Base-by-base conservation (phyloP, 2,113 vertebrate genomes). In the Sturnira hondurensis region DNA sequence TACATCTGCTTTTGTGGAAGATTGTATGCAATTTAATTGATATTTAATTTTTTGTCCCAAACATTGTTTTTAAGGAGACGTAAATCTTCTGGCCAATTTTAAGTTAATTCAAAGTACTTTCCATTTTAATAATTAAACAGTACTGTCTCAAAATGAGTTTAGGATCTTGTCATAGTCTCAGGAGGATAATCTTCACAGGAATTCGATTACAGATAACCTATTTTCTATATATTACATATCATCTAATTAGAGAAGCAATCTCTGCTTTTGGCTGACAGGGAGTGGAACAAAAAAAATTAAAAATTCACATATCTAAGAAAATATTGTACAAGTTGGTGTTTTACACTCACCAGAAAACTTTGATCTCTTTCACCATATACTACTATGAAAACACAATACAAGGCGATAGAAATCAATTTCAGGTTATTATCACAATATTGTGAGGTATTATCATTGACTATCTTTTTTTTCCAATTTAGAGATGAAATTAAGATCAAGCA, bases 91-190 rank as follows among this genome's bases (percentile, higher is more conserved):
- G 7, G 71, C 4, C 0, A 56, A 82, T 71, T 76, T 76, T 77
- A 82, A 89, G 71, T 65, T 68, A 33, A 80, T 73, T 58, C 67
- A 47, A 74, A 78, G 22, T 63, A 83, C 4, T 67, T 12, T 45
- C 83, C 7, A 61, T 73, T 92, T 88, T 86, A 90, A 80, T 83
- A 86, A 94, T 56, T 77, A 94, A 93, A 70, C 0, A 78, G 13
- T 33, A 76, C 3, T 90, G 61, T 33, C 47, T 63, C 54, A 76
- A 74, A 95, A 92, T 92, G n/a, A 90, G 68, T 90, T 63, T 67
- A 92, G 47, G 17, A 58, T 58, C 17, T 50, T 86, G 11, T 50
- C 24, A 24, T 56, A 89, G 3, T 71, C 16, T 82, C 67, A 56
- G 14, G 77, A 86, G 47, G 47, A 91, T 82, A 92, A 52, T 61